Conservation (phyloP, 1,140 invertebrate species). For the Drosophila hydei region DNA sequence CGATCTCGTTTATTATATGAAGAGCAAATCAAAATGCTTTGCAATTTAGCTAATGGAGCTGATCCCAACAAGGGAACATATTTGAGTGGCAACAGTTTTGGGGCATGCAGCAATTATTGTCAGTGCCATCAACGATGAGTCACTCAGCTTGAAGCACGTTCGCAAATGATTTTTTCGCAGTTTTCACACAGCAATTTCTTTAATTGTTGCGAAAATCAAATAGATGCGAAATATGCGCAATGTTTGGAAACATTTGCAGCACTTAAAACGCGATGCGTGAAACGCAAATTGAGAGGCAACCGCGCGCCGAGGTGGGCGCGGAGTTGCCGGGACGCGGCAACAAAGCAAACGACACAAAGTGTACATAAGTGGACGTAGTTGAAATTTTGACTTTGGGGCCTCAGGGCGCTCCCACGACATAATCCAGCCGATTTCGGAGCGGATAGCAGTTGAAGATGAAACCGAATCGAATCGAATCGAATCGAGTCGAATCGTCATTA, state of each 20-base stretch:
- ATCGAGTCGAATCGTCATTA: slow-evolving; percentile 12
- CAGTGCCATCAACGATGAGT: background rate
- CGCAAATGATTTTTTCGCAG: slow-evolving; percentile 5
- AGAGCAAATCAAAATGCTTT: too few species aligned
- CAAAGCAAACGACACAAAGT: slow-evolving; percentile 15
- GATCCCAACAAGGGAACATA: too few species aligned
- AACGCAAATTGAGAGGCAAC: slow-evolving; percentile 39
- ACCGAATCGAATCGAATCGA: slow-evolving; percentile 19
- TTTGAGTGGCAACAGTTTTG: too few species aligned
- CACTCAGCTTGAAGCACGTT: too few species aligned
- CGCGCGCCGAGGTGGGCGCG: background rate
- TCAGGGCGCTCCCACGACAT: slow-evolving; percentile 67
- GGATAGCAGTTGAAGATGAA: slow-evolving; percentile 59
- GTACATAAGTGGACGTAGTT: slow-evolving; percentile 17
- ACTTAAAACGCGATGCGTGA: slow-evolving; percentile 22
- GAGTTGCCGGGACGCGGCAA: background rate
- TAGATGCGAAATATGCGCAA: slow-evolving; percentile 31
- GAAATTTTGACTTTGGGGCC: slow-evolving; percentile 40
- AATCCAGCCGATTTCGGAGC: slow-evolving; percentile 46
- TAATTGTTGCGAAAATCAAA: slow-evolving; percentile 53
- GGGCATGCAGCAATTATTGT: background rate
- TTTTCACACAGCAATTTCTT: slow-evolving; percentile 60
- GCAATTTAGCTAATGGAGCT: too few species aligned
- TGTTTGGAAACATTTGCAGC: slow-evolving; percentile 40
- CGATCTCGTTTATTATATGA: too few species aligned